These are phyloP conservation scores for Oreochromis spilurus DNA, from an alignment of 2,113 vertebrate species.

Conservation along the genomic window DNA sequence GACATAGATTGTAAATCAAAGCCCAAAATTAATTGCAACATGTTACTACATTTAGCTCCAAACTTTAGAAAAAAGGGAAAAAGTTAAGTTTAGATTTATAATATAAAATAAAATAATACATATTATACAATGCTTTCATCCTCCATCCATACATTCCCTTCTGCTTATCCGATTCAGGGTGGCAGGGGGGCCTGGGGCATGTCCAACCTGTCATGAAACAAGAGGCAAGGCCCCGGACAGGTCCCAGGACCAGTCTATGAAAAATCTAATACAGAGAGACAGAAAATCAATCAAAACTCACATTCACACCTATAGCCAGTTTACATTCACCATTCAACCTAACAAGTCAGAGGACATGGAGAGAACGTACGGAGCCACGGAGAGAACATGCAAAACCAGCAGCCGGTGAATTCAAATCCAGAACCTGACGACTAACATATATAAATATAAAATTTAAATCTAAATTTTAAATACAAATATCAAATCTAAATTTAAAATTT, in stretches of 20 bases:
- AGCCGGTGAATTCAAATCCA: neutral
- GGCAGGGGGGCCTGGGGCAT: neutral
- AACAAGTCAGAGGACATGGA: neutral
- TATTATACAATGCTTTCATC: neutral
- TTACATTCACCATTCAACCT: neutral
- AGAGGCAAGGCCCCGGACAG: neutral
- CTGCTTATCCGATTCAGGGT: neutral
- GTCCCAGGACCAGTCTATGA: neutral
- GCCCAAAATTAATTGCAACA: neutral
- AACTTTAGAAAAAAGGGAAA: neutral
- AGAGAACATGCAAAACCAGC: neutral
- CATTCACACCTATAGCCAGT: neutral
- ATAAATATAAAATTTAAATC: neutral
- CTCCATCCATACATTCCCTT: neutral
- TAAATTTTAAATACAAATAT: neutral
- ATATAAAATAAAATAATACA: neutral
- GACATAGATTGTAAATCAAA: neutral
- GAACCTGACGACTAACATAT: neutral
- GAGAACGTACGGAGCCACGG: neutral
- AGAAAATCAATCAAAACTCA: neutral
- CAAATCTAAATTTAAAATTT: fast-evolving
- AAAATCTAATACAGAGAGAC: neutral
- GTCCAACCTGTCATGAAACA: neutral
- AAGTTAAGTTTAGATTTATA: neutral
- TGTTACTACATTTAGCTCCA: neutral